These are phyloP conservation scores for Piezodorus guildinii DNA, from an alignment of 1,140 invertebrate species.

Conservation along the genomic window DNA sequence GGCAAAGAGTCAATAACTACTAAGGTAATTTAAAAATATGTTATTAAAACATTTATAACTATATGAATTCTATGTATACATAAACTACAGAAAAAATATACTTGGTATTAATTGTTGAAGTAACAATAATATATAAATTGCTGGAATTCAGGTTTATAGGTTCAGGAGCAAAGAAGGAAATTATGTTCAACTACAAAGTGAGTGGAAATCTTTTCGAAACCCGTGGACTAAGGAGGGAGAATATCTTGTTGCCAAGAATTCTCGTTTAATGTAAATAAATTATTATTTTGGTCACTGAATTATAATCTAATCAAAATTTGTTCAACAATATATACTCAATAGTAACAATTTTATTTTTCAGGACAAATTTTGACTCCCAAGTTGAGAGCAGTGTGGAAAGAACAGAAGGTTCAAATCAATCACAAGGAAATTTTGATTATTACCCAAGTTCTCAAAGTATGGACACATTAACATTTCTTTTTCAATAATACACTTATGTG, in stretches of 20 bases:
- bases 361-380: slow-evolving; percentile 39
- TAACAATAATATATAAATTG: background rate
- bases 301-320: background rate
- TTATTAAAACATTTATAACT: too few species aligned
- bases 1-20: slow-evolving; percentile 51
- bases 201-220: slow-evolving; percentile 78
- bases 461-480: slow-evolving; percentile 20
- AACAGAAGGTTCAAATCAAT: slow-evolving; percentile 33
- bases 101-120: too few species aligned
- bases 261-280: slow-evolving; percentile 49
- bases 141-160: slow-evolving; percentile 46
- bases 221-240: slow-evolving; percentile 89
- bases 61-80: too few species aligned
- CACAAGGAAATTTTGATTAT: slow-evolving; percentile 38
- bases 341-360: background rate
- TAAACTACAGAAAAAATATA: too few species aligned
- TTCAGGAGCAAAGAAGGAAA: slow-evolving; percentile 66
- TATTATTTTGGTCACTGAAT: background rate
- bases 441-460: slow-evolving; percentile 41
- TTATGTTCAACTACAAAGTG: slow-evolving; percentile 62
- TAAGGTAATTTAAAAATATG: slow-evolving; percentile 34
- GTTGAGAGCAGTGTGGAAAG: slow-evolving; percentile 39
- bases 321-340: background rate
- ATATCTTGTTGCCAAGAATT: slow-evolving; percentile 76
- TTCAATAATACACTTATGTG: too few species aligned